Evolutionary conservation across 2,797 vertebrate species (phyloP), one percentile per base, ranked within the genome.

Genomic region (Clarias pachynema): DNA sequence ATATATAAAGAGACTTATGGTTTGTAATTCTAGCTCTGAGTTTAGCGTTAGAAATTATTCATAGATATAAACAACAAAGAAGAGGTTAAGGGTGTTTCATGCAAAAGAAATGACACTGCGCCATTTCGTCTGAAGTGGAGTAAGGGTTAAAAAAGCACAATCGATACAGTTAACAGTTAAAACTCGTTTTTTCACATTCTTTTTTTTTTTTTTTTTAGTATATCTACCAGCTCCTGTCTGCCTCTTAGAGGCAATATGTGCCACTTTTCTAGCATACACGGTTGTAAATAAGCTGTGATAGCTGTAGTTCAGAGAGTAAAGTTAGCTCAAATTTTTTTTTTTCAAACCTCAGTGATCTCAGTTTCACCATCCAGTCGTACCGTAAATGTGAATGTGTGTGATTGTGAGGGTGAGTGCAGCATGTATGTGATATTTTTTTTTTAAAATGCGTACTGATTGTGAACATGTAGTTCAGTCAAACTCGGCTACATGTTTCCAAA

Each of bases 61-160:
- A 53, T 81, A 81, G 62, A 66, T 65, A 89, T 75, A 86, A 88
- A 84, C 88, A 26, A 15, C 29, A 92, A 90, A 86, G 86, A 89
- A 93, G 89, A 86, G 89, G 91, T 93, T 92, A 81, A 87, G 89
- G 84, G 18, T 89, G 93, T 93, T 92, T 93, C 94, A 92, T 93
- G 87, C 24, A 86, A 91, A 92, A 44, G 34, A 65, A 60, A 74
- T 53, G 8, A 91, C 89, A 57, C 86, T 0, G 14, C 88, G 91
- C 94, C 92, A 91, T 94, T 95, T 95, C 94, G 66, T 66, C 10
- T 79, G 93, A 94, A 94, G 91, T 92, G 93, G 93, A 89, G 92
- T 91, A 92, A 65, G 92, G 93, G 93, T 94, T 95, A 94, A 92
- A 95, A 94, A 96, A 96, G 95, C 95, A 96, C 95, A 96, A 96